A percentile compares a stretch with the other conserved stretches of the same genome.
Conservation (phyloP, 2,888 invertebrate species). For the Drosophila colorata region DNA sequence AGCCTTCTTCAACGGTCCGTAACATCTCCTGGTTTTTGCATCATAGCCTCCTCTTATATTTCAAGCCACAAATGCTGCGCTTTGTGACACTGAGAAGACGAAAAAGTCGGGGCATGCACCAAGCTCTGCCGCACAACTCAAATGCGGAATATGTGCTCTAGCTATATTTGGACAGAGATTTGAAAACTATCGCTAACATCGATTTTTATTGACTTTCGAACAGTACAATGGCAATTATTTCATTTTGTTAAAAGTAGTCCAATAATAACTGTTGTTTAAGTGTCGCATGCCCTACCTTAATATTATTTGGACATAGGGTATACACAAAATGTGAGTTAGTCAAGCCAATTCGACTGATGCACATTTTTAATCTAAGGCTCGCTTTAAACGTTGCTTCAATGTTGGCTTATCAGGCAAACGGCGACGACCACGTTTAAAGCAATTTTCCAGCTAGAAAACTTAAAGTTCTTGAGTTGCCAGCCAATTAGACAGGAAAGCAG, state of each 20-base stretch:
- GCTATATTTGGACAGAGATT: neutral
- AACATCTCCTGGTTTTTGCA: conserved; percentile 20
- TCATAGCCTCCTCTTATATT: conserved; percentile 10
- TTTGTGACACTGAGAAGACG: conserved; percentile 24
- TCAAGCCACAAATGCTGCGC: conserved; percentile 27
- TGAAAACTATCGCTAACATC: no score
- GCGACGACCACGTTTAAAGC: conserved; percentile 17
- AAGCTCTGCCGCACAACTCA: conserved; percentile 1
- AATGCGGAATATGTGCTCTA: conserved; percentile 9
- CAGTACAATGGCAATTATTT: no score
- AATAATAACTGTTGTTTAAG: neutral
- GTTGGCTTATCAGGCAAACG: conserved; percentile 24
- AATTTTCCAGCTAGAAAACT: conserved; percentile 22
- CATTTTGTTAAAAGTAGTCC: no score
- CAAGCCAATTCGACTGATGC: conserved; percentile 31
- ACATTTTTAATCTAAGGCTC: conserved; percentile 38
- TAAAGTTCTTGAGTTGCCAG: conserved; percentile 38
- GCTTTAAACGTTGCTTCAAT: conserved; percentile 42
- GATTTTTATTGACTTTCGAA: no score
- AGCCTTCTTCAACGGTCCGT: conserved; percentile 20
- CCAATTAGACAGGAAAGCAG: conserved; percentile 63
- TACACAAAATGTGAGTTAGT: conserved; percentile 17
- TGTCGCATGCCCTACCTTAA: neutral
- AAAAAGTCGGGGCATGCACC: conserved; percentile 4
- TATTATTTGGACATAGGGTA: conserved; percentile 14